Percentiles rank a stretch among this genome's conserved stretches.
Evolutionary conservation across 2,888 invertebrate genomes (phyloP).

Genomic region (Pachliopta kotzebuea): DNA sequence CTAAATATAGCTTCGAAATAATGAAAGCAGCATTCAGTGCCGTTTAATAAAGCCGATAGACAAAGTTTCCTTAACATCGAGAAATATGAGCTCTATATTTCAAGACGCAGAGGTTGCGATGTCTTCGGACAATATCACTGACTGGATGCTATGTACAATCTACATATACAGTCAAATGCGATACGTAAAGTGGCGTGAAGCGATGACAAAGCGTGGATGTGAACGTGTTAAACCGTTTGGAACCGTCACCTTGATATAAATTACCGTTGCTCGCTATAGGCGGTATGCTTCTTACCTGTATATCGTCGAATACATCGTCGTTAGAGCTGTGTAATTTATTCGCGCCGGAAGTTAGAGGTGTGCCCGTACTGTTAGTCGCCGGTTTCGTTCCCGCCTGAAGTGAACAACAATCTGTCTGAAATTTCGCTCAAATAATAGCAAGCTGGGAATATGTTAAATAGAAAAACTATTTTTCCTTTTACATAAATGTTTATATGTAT

Average conservation of each 20-base stretch:
- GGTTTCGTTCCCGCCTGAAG: conserved; percentile 63
- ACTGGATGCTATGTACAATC: conserved; percentile 44
- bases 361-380: conserved; percentile 71
- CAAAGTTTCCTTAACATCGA: conserved; percentile 52
- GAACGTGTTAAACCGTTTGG: conserved; percentile 71
- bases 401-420: conserved; percentile 34
- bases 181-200: conserved; percentile 51
- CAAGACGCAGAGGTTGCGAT: conserved; percentile 52
- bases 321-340: conserved; percentile 68
- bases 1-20: conserved; percentile 43
- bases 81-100: conserved; percentile 77
- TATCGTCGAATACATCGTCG: conserved; percentile 73
- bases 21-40: conserved; percentile 41
- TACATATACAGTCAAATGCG: conserved; percentile 20
- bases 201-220: conserved; percentile 66
- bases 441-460: not conserved
- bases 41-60: conserved; percentile 36
- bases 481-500: too few relatives aligned
- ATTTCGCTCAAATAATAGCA: conserved; percentile 15
- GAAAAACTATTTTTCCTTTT: too few relatives aligned
- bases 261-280: conserved; percentile 33
- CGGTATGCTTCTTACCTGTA: conserved; percentile 59
- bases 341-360: conserved; percentile 65
- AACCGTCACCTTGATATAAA: conserved; percentile 66
- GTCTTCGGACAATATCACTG: conserved; percentile 44